These are phyloP conservation scores for Sanderia malayensis DNA, from an alignment of 30 jellyfish, hydroid and myxozoan genomes.

Conservation along the genomic window DNA sequence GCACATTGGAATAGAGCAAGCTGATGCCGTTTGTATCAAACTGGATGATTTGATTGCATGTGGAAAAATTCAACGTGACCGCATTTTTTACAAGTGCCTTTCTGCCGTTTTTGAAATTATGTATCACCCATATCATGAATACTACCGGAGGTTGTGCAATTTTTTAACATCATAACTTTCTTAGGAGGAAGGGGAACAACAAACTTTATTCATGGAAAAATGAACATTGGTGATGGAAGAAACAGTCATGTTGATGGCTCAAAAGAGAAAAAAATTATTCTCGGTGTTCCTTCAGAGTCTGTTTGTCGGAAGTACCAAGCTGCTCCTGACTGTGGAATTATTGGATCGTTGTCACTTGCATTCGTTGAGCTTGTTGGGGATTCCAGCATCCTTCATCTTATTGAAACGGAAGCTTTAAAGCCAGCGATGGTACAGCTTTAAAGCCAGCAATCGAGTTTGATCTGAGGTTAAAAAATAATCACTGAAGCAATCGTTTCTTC, in stretches of 20 bases:
- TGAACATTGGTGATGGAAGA: slow-evolving; percentile 32
- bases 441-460: slow-evolving; percentile 53
- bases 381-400: neutral
- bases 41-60: too few relatives aligned
- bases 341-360: slow-evolving; percentile 24
- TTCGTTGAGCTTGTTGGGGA: slow-evolving; percentile 7
- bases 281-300: slow-evolving; percentile 27
- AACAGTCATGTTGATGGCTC: slow-evolving; percentile 20
- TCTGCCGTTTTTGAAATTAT: slow-evolving; percentile 11
- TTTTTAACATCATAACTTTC: slow-evolving; percentile 15
- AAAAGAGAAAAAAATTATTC: slow-evolving; percentile 12
- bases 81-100: slow-evolving; percentile 23
- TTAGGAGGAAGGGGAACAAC: slow-evolving; percentile 26
- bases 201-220: slow-evolving; percentile 11
- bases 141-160: slow-evolving; percentile 17
- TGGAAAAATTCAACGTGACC: too few relatives aligned
- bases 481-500: slow-evolving; percentile 33
- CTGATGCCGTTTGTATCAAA: too few relatives aligned
- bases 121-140: slow-evolving; percentile 17
- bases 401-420: slow-evolving; percentile 10
- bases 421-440: slow-evolving; percentile 42
- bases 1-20: too few relatives aligned
- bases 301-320: slow-evolving; percentile 24
- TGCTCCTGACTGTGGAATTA: slow-evolving; percentile 29
- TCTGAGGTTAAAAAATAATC: slow-evolving; percentile 11